Base-by-base conservation (phyloP, 2,888 invertebrate species). In the Andrena chrysosceles region DNA sequence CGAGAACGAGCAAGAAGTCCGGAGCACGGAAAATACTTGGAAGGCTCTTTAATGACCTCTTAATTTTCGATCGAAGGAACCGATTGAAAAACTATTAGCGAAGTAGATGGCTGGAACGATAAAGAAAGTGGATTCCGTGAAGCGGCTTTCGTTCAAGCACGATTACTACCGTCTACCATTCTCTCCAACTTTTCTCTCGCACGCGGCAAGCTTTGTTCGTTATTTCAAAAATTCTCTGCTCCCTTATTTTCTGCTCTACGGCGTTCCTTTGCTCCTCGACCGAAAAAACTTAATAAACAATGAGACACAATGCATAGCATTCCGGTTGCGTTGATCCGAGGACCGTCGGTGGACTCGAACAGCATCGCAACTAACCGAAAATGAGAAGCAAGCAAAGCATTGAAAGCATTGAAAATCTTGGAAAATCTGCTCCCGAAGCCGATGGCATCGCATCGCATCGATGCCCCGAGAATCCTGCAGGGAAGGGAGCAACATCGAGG, bases 31-130 rank as follows among this genome's bases (percentile, higher is more conserved):
- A 76, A 85, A 86, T 82, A 77, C 68, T 87, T 87, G 59, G 77
- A 80, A 87, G 75, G 79, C 83, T 80, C 73, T 83, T 87, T 80
- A 85, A 87, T 72, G 84, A 86, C 64, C 79, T 64, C 64, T 79
- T 88, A 70, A 86, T 88, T 86, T 80, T 78, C 83, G 74, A 77
- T 60, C 77, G 64, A 42, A 3, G 48, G 73, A 70, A 84, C 83
- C 78, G 78, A 86, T 85, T 59, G 86, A 77, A 81, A 86, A 81
- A 81, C 86, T 86, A 80, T 89, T 84, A 84, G 80, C 42, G 62
- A 75, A 62, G 52, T 70, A 60, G 62, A 59, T 48, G 56, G 69
- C 52, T 66, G 29, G 74, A 66, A 62, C 69, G 84, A 84, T 68
- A 60, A 71, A 77, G 74, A 67, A 77, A 80, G 77, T 73, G 67